Evolutionary conservation across 2,888 invertebrate species (phyloP).

Genomic region (Leptinotarsa haldemani): DNA sequence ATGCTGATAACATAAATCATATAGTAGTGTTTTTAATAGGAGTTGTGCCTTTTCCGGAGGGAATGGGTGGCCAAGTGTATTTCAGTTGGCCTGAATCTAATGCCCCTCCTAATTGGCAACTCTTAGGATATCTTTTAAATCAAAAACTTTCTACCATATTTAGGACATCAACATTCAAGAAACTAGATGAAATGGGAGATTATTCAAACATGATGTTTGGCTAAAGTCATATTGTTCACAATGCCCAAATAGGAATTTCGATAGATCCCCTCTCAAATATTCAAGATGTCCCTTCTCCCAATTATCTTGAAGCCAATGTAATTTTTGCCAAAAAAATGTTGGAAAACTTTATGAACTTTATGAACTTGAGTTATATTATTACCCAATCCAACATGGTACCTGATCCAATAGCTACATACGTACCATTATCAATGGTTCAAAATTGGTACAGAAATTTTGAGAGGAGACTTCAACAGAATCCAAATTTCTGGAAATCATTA

Average conservation of each 20-base stretch:
- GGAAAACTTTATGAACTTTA: conserved; percentile 91
- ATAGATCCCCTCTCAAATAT: conserved; percentile 70
- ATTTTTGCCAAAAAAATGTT: conserved; percentile 91
- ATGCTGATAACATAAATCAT: conserved; percentile 93
- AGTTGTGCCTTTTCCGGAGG: conserved; percentile 83
- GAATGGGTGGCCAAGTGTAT: conserved; percentile 86
- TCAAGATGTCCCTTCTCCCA: conserved; percentile 62
- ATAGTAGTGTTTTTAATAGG: conserved; percentile 95
- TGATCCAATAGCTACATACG: conserved; percentile 83
- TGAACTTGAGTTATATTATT: conserved; percentile 90
- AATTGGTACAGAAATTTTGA: conserved; percentile 96
- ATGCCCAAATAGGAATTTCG: conserved; percentile 95
- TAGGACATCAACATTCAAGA: conserved; percentile 89
- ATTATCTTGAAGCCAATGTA: conserved; percentile 64
- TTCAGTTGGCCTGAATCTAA: conserved; percentile 94
- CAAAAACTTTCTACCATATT: conserved; percentile 96
- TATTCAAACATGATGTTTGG: conserved; percentile 76
- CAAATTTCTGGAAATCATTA: conserved; percentile 88
- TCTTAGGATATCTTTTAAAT: conserved; percentile 92
- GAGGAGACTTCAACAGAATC: conserved; percentile 87
- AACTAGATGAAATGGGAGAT: conserved; percentile 76
- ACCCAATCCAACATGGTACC: conserved; percentile 83
- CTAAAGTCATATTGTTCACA: conserved; percentile 83
- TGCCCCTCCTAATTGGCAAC: conserved; percentile 93
- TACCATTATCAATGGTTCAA: conserved; percentile 88